phyloP scores from a whole-genome alignment of 2,113 vertebrate species.

The Prinia subflava region DNA sequence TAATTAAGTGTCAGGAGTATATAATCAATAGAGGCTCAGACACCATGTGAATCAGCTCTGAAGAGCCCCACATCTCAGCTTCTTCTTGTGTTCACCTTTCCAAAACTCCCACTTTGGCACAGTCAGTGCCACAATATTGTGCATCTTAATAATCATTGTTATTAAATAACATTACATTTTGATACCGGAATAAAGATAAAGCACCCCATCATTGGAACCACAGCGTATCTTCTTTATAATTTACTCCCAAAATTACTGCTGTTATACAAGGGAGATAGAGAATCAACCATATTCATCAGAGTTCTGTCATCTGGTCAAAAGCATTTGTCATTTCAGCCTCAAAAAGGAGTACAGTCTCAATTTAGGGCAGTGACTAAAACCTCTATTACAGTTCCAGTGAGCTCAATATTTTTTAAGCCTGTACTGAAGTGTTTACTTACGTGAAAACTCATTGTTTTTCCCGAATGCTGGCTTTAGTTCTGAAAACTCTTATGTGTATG shows the following conservation, averaged over 20 bases:
- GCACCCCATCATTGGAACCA: fast-evolving
- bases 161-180: fast-evolving
- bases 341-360: neutral
- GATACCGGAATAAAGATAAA: neutral
- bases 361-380: neutral
- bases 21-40: fast-evolving
- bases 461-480: neutral
- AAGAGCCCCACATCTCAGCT: neutral
- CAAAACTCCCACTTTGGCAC: neutral
- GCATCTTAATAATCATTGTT: neutral
- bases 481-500: neutral
- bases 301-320: neutral
- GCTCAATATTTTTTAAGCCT: neutral
- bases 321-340: neutral
- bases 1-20: fast-evolving
- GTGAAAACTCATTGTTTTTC: neutral
- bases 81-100: neutral
- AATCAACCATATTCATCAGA: neutral
- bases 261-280: neutral
- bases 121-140: neutral
- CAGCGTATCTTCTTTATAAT: neutral
- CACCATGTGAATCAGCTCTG: fast-evolving
- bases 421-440: neutral
- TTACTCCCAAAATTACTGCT: neutral
- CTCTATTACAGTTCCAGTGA: neutral